These are phyloP conservation scores for Excalfactoria chinensis DNA, from an alignment of 2,113 vertebrate genomes.

Conservation along the genomic window DNA sequence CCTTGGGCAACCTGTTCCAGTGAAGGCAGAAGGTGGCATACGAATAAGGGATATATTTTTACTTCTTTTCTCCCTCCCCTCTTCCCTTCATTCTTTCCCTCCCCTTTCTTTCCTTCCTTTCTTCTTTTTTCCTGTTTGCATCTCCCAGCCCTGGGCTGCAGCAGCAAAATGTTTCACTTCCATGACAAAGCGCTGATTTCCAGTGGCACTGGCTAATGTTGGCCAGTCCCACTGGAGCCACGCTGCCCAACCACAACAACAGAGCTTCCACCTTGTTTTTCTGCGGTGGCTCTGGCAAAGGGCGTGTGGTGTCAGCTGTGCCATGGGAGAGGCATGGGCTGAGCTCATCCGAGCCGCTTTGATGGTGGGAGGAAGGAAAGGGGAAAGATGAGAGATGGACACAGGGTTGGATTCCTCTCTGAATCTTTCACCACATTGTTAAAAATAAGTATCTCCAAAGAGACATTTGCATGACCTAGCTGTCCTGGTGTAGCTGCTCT, in stretches of 20 bases:
- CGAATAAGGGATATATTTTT: neutral
- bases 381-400: neutral
- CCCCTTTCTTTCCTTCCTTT: neutral
- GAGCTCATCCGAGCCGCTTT: neutral
- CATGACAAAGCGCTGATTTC: neutral
- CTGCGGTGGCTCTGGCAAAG: neutral
- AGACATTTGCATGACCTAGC: neutral
- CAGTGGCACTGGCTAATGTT: neutral
- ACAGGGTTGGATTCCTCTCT: neutral
- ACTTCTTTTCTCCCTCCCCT: neutral
- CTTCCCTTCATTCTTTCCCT: neutral
- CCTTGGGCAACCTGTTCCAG: no score
- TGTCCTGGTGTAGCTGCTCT: neutral
- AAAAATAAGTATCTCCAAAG: conserved; percentile 19
- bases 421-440: neutral
- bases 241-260: neutral
- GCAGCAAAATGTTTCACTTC: neutral
- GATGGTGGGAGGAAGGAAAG: neutral
- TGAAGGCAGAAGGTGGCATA: neutral
- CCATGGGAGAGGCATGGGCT: neutral
- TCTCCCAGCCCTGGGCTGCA: neutral
- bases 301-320: neutral
- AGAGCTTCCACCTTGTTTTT: neutral
- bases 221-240: neutral
- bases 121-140: neutral